A percentile compares a stretch with the other conserved stretches of the same genome.
These are phyloP conservation scores for Noturus placidus DNA, from an alignment of 2,113 vertebrate species.

Conservation along the genomic window DNA sequence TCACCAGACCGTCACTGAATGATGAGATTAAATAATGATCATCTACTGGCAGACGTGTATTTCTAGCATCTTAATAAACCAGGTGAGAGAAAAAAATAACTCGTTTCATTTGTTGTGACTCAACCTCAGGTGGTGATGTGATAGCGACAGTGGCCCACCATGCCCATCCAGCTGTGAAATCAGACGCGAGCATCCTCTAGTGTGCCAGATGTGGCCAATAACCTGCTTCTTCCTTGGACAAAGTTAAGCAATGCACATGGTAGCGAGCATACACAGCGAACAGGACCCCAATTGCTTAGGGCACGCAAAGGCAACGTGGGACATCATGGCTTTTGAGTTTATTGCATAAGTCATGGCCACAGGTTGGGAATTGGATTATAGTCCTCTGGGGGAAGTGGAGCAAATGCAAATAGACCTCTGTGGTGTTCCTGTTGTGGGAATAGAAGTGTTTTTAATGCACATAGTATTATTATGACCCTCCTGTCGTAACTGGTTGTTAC, in stretches of 20 bases:
- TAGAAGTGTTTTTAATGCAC: constrained; percentile 8
- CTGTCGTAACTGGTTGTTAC: constrained; percentile 9
- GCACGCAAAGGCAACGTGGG: constrained; percentile 28
- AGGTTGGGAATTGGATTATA: constrained; percentile 31
- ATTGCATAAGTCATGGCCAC: constrained; percentile 36
- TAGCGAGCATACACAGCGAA: neutral
- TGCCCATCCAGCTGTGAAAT: constrained; percentile 47
- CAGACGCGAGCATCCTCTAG: constrained; percentile 28
- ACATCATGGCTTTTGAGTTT: constrained; percentile 25
- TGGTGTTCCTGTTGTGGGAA: constrained; percentile 30
- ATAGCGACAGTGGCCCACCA: constrained; percentile 26
- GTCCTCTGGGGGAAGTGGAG: constrained; percentile 24
- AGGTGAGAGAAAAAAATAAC: constrained; percentile 3
- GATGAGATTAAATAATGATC: constrained; percentile 28
- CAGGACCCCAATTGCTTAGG: neutral
- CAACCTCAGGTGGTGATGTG: constrained; percentile 40
- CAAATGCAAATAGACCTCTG: constrained; percentile 23
- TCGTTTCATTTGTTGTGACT: constrained; percentile 41
- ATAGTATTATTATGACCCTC: neutral
- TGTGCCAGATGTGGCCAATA: constrained; percentile 33
- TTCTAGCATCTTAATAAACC: constrained; percentile 41
- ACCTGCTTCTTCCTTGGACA: constrained; percentile 27
- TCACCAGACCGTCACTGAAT: constrained; percentile 3
- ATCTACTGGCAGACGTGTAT: constrained; percentile 18
- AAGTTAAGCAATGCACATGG: constrained; percentile 33